These are phyloP conservation scores for Pseudoatta argentina DNA, from an alignment of 1,140 invertebrate species.

Conservation along the genomic window DNA sequence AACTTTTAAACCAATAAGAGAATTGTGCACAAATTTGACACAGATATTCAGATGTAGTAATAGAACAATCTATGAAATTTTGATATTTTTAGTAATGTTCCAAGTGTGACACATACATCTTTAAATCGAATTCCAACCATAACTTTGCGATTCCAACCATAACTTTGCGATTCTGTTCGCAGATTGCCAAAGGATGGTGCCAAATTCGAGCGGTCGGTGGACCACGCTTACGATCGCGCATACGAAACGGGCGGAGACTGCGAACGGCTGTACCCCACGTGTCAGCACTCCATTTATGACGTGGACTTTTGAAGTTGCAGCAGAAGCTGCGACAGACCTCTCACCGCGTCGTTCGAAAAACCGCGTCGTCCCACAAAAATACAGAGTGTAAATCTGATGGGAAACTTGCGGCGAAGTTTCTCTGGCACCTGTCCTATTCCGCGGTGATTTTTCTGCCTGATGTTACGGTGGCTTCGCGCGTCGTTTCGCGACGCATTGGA, in stretches of 20 bases:
- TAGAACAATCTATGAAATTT: too few species aligned
- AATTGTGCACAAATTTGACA: too few species aligned
- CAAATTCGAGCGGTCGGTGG: conserved; percentile 87
- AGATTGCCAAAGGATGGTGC: conserved; percentile 82
- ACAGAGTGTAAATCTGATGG: conserved; percentile 32
- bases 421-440: conserved; percentile 47
- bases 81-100: too few species aligned
- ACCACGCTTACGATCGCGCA: conserved; percentile 90
- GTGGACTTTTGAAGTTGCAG: conserved; percentile 78
- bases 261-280: conserved; percentile 84
- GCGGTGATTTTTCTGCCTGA: conserved; percentile 58
- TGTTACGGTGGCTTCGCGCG: background rate
- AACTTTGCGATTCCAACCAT: too few species aligned
- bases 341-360: background rate
- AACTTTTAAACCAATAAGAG: too few species aligned
- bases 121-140: background rate
- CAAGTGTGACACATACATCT: too few species aligned
- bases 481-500: background rate
- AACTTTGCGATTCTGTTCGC: conserved; percentile 26
- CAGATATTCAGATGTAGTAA: too few species aligned
- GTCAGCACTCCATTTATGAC: conserved; percentile 84
- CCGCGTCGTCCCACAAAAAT: background rate
- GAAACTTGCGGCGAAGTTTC: conserved; percentile 35
- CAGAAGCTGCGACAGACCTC: conserved; percentile 24
- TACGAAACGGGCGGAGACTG: conserved; percentile 85